These are phyloP conservation scores for Harpalus rubripes DNA, from an alignment of 2,888 invertebrate species.

Conservation along the genomic window DNA sequence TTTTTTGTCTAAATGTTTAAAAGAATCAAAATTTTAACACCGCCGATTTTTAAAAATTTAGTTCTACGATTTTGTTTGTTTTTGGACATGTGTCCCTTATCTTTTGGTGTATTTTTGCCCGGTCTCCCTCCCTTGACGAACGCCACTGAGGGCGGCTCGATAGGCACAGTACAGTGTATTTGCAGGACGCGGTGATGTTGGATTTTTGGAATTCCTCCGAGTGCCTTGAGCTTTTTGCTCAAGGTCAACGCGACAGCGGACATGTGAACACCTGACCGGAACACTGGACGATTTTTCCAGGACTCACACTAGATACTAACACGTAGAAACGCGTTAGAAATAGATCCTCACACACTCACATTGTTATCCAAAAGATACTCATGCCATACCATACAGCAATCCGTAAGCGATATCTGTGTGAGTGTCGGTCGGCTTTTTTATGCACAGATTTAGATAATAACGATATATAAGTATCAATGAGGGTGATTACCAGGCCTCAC, in stretches of 20 bases:
- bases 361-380: not conserved
- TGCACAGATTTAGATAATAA: too few species aligned
- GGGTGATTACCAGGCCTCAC: too few species aligned
- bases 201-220: slow-evolving; percentile 57
- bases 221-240: slow-evolving; percentile 61
- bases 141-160: slow-evolving; percentile 26
- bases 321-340: slow-evolving; percentile 1
- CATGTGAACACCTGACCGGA: slow-evolving; percentile 55
- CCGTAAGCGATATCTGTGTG: too few species aligned
- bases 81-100: not conserved
- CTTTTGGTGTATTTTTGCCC: not conserved
- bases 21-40: too few species aligned
- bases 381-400: not conserved
- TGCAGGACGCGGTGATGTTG: slow-evolving; percentile 42
- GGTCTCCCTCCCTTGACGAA: slow-evolving; percentile 6
- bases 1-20: too few species aligned
- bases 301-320: slow-evolving; percentile 3
- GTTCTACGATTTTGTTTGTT: too few species aligned
- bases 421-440: too few species aligned
- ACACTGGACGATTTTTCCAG: slow-evolving; percentile 51
- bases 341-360: not conserved
- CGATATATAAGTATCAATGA: too few species aligned
- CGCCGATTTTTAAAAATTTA: too few species aligned
- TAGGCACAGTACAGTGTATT: slow-evolving; percentile 17
- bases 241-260: slow-evolving; percentile 55